A percentile compares a stretch with the other conserved stretches of the same genome.
Evolutionary conservation across 2,888 invertebrate genomes (phyloP).

Genomic region (Pharmacophagus antenor): DNA sequence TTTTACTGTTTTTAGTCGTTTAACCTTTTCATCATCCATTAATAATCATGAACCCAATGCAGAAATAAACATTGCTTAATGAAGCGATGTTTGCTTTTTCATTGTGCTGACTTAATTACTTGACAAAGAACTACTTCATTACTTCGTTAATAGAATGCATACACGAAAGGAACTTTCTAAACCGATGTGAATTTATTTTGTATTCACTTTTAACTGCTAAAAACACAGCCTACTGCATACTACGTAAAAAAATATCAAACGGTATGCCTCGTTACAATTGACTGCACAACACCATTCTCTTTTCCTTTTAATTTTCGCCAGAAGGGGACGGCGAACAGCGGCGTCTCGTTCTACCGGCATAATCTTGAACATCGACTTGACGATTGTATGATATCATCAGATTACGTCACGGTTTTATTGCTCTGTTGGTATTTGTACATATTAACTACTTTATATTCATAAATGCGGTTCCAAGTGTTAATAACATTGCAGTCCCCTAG

Average conservation of each 20-base stretch:
- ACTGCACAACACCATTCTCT: conserved; percentile 5
- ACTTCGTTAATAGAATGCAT: too few species aligned
- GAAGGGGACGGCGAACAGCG: conserved; percentile 3
- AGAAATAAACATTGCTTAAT: too few species aligned
- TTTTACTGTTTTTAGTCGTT: too few species aligned
- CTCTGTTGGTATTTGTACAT: conserved; percentile 20
- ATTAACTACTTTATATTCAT: conserved; percentile 23
- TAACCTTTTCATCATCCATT: too few species aligned
- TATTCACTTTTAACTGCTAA: background rate
- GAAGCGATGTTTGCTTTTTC: too few species aligned
- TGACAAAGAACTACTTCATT: too few species aligned
- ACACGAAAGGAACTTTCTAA: too few species aligned
- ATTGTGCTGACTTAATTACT: too few species aligned
- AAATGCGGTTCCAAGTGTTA: conserved; percentile 3
- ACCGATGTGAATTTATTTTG: too few species aligned
- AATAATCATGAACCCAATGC: too few species aligned
- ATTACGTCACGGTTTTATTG: conserved; percentile 28
- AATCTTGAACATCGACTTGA: conserved; percentile 19
- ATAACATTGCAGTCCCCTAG: conserved; percentile 7
- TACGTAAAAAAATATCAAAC: background rate
- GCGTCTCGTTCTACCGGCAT: conserved; percentile 13
- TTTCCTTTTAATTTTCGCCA: conserved; percentile 1
- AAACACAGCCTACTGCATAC: too few species aligned
- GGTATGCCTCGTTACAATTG: too few species aligned
- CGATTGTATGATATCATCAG: conserved; percentile 25